Percentiles rank a stretch among this genome's conserved stretches.
phyloP scores from a whole-genome alignment of 1,140 invertebrate species.

The Rhynchophorus ferrugineus region DNA sequence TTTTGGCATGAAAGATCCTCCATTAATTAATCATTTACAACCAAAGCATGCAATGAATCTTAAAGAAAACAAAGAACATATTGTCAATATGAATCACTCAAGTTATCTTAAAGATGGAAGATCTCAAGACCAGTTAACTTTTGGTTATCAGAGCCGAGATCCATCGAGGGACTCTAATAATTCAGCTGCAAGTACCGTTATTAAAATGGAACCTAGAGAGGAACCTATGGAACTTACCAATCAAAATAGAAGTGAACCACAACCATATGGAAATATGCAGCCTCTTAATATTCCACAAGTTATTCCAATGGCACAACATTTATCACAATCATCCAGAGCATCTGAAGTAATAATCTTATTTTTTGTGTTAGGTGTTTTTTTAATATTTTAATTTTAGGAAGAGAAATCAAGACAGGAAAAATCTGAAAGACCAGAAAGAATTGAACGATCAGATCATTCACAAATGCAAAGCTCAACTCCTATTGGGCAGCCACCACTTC shows the following conservation, averaged over 20 bases:
- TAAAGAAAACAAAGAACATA: conserved; percentile 30
- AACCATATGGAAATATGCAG: conserved; percentile 37
- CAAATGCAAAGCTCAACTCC: conserved; percentile 42
- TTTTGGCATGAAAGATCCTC: conserved; percentile 31
- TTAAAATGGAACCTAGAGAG: conserved; percentile 52
- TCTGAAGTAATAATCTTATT: conserved; percentile 6
- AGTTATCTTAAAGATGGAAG: conserved; percentile 26
- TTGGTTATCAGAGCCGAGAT: conserved; percentile 18
- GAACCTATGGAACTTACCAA: conserved; percentile 48
- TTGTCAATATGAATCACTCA: conserved; percentile 32
- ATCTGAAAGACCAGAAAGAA: conserved; percentile 39
- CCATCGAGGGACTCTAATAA: conserved; percentile 15
- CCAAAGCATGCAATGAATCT: conserved; percentile 28
- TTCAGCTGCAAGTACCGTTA: conserved; percentile 30
- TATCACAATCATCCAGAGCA: conserved; percentile 33
- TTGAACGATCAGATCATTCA: conserved; percentile 40
- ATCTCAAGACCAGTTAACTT: conserved; percentile 22
- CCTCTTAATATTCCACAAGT: conserved; percentile 43
- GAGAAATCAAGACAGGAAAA: conserved; percentile 39
- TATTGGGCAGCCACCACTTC: conserved; percentile 46
- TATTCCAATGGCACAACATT: conserved; percentile 32
- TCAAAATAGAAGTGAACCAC: conserved; percentile 36
- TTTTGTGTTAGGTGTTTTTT: background rate
- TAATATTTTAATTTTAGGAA: conserved; percentile 29
- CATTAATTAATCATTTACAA: conserved; percentile 28